These are phyloP conservation scores for Magallana angulata DNA, from an alignment of 1,140 invertebrate genomes.

Conservation along the genomic window DNA sequence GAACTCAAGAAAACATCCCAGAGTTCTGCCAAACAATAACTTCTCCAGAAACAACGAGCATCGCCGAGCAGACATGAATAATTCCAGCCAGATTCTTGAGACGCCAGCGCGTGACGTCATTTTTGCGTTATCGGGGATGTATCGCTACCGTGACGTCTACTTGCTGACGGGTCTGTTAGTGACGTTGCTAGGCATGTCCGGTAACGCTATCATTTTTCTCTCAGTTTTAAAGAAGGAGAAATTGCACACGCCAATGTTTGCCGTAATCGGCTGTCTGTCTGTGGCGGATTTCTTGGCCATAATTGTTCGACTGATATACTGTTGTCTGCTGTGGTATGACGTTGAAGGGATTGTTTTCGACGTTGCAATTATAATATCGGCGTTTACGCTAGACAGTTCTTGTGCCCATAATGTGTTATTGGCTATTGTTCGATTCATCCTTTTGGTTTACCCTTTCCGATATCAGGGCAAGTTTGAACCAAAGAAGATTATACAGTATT, in stretches of 20 bases:
- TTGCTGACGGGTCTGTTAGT: not conserved
- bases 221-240: constrained; percentile 23
- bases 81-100: not conserved
- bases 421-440: constrained; percentile 2
- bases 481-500: constrained; percentile 1
- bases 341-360: constrained; percentile 5
- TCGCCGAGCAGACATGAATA: constrained; percentile 16
- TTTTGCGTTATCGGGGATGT: constrained; percentile 26
- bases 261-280: constrained; percentile 9
- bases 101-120: not conserved
- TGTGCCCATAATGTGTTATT: constrained; percentile 20
- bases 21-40: constrained; percentile 13
- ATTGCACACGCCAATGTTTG: constrained; percentile 12
- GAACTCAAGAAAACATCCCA: constrained; percentile 23
- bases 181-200: not conserved
- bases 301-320: constrained; percentile 17
- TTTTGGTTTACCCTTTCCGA: not conserved
- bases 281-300: constrained; percentile 17
- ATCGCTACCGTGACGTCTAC: constrained; percentile 17
- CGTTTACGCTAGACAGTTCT: constrained; percentile 1
- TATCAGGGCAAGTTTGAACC: constrained; percentile 29
- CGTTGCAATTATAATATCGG: constrained; percentile 4
- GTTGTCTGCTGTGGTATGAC: constrained; percentile 8
- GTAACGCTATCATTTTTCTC: constrained; percentile 24
- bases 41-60: not conserved